Percentiles rank a stretch among this genome's conserved stretches.
Conservation (phyloP, 2,888 invertebrate genomes). For the Eupithecia subumbrata region DNA sequence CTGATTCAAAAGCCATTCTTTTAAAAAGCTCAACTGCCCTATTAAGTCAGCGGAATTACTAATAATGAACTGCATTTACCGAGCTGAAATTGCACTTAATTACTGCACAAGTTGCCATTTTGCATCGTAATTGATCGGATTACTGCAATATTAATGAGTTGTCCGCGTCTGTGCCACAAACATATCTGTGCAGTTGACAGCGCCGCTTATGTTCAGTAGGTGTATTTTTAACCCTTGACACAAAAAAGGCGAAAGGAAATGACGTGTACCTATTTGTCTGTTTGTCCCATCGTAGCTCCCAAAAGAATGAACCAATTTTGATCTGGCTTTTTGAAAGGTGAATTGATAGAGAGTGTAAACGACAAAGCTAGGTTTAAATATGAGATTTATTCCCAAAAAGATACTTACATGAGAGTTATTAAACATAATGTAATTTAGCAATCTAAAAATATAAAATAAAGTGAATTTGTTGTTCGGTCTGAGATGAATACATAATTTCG, state of each 20-base stretch:
- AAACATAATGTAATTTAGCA: too few relatives aligned
- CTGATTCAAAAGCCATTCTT: not conserved
- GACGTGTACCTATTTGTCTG: too few relatives aligned
- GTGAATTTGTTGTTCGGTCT: too few relatives aligned
- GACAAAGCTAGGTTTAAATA: too few relatives aligned
- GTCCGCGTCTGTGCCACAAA: slow-evolving; percentile 13
- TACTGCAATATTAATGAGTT: slow-evolving; percentile 53
- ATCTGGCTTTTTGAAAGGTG: too few relatives aligned
- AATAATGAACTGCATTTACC: slow-evolving; percentile 22
- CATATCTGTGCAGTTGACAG: not conserved
- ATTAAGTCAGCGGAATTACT: not conserved
- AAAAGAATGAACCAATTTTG: too few relatives aligned
- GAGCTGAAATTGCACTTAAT: slow-evolving; percentile 43
- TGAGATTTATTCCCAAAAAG: too few relatives aligned
- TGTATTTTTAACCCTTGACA: not conserved
- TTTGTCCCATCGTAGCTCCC: too few relatives aligned
- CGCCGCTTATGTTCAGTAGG: not conserved
- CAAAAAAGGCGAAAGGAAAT: not conserved
- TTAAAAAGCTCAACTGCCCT: not conserved
- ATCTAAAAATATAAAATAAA: too few relatives aligned
- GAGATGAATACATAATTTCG: too few relatives aligned
- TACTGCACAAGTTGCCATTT: slow-evolving; percentile 41
- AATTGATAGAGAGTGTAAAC: too few relatives aligned
- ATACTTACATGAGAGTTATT: too few relatives aligned
- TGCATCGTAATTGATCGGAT: slow-evolving; percentile 51